Evolutionary conservation across 2,797 vertebrate genomes (phyloP), one percentile per base, ranked within the genome.

Genomic region (Aulostomus chinensis): DNA sequence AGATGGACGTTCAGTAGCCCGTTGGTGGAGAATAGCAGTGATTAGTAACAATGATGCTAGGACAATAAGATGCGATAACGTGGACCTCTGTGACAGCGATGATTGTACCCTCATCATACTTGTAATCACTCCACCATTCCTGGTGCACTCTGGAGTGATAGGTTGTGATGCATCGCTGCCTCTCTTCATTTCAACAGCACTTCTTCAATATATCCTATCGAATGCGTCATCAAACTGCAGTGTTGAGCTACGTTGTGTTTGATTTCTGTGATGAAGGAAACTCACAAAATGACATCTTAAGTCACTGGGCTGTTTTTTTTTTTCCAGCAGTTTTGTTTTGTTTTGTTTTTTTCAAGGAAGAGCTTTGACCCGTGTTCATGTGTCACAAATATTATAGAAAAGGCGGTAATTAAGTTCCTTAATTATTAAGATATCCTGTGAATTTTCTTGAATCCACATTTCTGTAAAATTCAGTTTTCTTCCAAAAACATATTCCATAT

Each of bases 21-120:
- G 31, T 64, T 48, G 18, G 7, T 50, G 49, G 7, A 76, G 67
- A 83, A 77, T 52, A 43, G 52, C 47, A 47, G 25, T 71, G 68
- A 80, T 83, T 76, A 40, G 42, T 28, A n/a, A 57, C 50, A 40
- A 73, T 64, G 51, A 51, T 15, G 28, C 33, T 25, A 43, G 60
- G 45, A 55, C 35, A 58, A 51, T 47, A 28, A 51, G n/a, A 39
- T 10, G n/a, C 17, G 41, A 61, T 37, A 25, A 38, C 59, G 54
- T 41, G 5, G n/a, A 52, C 22, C 20, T 26, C 11, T 52, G 34
- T 34, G 38, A 50, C 15, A 54, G 20, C 2, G 5, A 43, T 71
- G 13, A 50, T 68, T 51, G 47, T 42, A 47, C 30, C 56, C 37
- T 36, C 54, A 55, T 75, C 49, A 33, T 61, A 48, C 1, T 45